phyloP scores from a whole-genome alignment of 2,888 invertebrate species.

The Epistrophe grossulariae region DNA sequence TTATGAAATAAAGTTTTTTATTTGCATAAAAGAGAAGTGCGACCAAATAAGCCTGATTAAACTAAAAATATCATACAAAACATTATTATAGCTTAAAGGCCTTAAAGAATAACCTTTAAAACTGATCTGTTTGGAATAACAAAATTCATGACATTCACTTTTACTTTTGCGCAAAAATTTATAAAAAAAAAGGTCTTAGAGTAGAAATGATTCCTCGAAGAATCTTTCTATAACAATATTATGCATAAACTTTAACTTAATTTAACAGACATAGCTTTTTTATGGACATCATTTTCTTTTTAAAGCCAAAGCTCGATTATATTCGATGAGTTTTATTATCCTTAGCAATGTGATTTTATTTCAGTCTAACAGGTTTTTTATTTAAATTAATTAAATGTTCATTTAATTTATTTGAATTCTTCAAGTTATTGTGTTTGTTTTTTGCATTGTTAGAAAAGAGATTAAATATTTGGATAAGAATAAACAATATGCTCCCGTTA shows the following conservation, averaged over 20 bases:
- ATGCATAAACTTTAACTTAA: background rate
- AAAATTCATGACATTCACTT: background rate
- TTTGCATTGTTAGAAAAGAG: background rate
- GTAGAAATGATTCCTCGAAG: background rate
- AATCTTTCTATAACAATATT: background rate
- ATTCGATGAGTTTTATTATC: background rate
- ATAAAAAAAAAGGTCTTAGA: background rate
- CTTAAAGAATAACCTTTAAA: no score
- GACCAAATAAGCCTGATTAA: no score
- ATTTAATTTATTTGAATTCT: background rate
- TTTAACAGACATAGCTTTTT: background rate
- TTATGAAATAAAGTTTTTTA: no score
- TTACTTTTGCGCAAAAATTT: background rate
- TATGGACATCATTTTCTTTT: background rate
- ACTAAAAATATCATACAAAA: no score
- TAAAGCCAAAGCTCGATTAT: background rate
- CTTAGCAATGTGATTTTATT: background rate
- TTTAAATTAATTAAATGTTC: background rate
- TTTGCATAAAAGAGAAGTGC: no score
- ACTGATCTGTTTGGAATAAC: no score
- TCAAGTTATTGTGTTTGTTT: background rate
- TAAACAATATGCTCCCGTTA: background rate
- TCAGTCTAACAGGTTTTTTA: background rate
- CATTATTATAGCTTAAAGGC: no score
- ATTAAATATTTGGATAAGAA: conserved; percentile 3